These are phyloP conservation scores for Polypedilum pembai DNA, from an alignment of 1,140 invertebrate genomes.

Conservation along the genomic window DNA sequence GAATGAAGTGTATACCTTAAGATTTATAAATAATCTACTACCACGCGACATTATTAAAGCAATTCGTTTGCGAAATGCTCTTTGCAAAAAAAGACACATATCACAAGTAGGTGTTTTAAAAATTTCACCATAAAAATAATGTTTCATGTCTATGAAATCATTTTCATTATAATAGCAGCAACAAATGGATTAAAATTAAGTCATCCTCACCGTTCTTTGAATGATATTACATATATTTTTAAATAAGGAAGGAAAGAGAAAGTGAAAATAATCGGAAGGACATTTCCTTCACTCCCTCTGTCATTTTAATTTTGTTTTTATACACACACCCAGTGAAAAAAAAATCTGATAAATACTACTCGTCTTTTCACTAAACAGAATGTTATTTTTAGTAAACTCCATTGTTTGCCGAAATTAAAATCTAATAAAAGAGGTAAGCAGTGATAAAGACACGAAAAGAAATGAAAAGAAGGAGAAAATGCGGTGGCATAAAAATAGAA, in stretches of 20 bases:
- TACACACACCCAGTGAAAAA: not conserved
- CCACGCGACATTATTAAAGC: not conserved
- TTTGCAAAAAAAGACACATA: too few relatives aligned
- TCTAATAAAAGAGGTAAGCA: not conserved
- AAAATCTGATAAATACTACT: not conserved
- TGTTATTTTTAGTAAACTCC: not conserved
- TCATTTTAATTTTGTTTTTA: not conserved
- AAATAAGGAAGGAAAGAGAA: not conserved
- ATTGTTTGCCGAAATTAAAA: slow-evolving; percentile 15
- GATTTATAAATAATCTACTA: not conserved
- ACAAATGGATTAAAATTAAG: not conserved
- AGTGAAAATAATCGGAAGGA: slow-evolving; percentile 3
- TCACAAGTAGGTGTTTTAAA: not conserved
- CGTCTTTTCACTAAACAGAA: too few relatives aligned
- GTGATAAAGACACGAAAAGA: not conserved
- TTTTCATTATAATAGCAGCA: not conserved
- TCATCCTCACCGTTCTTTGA: not conserved
- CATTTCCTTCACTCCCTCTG: not conserved
- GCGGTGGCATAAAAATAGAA: slow-evolving; percentile 11
- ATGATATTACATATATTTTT: not conserved
- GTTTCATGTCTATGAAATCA: too few relatives aligned
- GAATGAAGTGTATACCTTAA: not conserved
- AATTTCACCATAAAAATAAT: not conserved
- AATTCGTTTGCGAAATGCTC: too few relatives aligned
- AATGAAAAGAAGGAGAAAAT: not conserved